Base-by-base conservation (phyloP, 2,113 vertebrate species). In the Bungarus multicinctus region DNA sequence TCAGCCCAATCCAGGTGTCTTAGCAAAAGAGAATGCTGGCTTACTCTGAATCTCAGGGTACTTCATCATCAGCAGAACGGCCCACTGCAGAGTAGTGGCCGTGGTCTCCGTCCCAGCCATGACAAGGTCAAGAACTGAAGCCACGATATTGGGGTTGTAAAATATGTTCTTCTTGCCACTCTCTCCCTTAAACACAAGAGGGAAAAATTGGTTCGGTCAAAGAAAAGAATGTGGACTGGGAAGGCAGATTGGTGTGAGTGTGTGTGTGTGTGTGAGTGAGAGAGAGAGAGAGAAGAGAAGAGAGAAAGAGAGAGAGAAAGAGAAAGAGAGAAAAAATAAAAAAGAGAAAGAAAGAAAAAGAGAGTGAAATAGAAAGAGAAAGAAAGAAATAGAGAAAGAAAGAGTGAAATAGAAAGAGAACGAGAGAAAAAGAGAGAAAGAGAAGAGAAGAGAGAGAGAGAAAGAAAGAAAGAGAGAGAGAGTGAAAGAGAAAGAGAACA, bases 51-150 rank as follows among this genome's bases (percentile, higher is more conserved):
- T 95, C 0, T 96, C 43, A 0, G 97, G 98, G 95, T 98, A 95
- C 54, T 95, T 98, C 95, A 98, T 97, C 95, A 99, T 96, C 93
- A 98, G 97, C 43, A 99, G 96, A 9, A 98, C 90, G 0, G 97
- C 97, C 98, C 98, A 98, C 58, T 98, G 98, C 92, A 99, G 88
- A 0, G 98, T 97, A 23, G 97, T 97, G 0, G 98, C 97, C 0
- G 98, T 98, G 10, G 97, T 98, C 94, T 98, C 98, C 0, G 97
- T 98, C 4, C 98, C 98, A 7, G 98, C 98, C 93, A 98, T 87
- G 93, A 98, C 97, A 92, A 98, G 96, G 96, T 98, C 97, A 16
- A 98, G 95, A 0, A 88, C 96, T 30, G 98, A 98, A 81, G 98
- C 94, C 91, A 97, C 53, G 25, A 98, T n/a, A 39, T 98, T 98